Evolutionary conservation across 2,797 vertebrate species (phyloP).

Genomic region (Pseudomugil gertrudae): DNA sequence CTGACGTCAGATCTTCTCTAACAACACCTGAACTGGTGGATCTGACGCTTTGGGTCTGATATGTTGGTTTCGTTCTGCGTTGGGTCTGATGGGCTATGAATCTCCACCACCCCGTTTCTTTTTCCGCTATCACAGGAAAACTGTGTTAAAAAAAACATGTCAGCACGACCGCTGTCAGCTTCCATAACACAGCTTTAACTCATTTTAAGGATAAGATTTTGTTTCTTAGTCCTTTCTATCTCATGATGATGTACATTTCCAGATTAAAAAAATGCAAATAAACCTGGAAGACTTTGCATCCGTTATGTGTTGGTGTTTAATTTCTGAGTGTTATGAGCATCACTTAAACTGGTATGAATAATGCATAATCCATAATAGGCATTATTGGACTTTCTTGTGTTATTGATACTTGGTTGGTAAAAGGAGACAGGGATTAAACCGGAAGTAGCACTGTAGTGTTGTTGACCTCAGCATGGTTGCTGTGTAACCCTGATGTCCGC

Average conservation of each 20-base stretch:
- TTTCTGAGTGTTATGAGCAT: neutral
- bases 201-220: slow-evolving; percentile 14
- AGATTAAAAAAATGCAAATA: slow-evolving; percentile 59
- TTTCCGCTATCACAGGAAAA: too few species aligned
- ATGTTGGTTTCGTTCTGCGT: too few species aligned
- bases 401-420: neutral
- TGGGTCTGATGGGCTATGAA: too few species aligned
- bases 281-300: slow-evolving; percentile 13
- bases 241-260: slow-evolving; percentile 61
- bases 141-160: too few species aligned
- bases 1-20: too few species aligned
- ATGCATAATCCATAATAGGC: neutral
- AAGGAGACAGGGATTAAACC: neutral
- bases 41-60: too few species aligned
- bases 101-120: too few species aligned
- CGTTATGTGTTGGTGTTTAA: slow-evolving; percentile 1
- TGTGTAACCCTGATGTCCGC: neutral
- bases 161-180: too few species aligned
- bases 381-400: neutral
- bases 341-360: neutral
- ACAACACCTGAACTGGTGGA: too few species aligned
- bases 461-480: neutral
- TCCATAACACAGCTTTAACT: slow-evolving; percentile 31
- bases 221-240: slow-evolving; percentile 49
- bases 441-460: neutral